These are phyloP conservation scores for Steinernema hermaphroditum DNA, from an alignment of 2,888 invertebrate species.

Conservation along the genomic window DNA sequence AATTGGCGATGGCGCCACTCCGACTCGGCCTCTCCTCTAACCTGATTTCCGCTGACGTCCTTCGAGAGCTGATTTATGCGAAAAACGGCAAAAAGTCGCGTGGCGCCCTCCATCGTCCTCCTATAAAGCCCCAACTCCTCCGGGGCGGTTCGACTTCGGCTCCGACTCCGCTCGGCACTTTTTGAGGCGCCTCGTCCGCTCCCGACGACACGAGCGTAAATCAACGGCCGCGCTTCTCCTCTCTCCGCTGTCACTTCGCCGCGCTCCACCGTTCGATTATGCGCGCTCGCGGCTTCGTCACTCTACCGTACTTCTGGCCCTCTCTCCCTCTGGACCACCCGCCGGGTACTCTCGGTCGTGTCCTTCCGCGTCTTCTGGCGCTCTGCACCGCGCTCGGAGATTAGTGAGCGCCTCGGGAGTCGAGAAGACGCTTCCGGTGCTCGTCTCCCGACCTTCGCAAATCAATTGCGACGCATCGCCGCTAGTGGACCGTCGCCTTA, in stretches of 20 bases:
- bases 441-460: constrained; percentile 12
- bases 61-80: constrained; percentile 24
- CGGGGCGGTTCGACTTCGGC: too few species aligned
- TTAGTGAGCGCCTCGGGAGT: constrained; percentile 12
- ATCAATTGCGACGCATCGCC: constrained; percentile 21
- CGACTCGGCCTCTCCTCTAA: constrained; percentile 17
- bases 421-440: constrained; percentile 26
- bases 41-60: constrained; percentile 24
- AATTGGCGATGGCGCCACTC: constrained; percentile 29
- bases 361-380: background rate
- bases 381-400: background rate
- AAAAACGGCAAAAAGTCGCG: constrained; percentile 28
- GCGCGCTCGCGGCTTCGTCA: background rate
- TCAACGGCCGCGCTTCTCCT: constrained; percentile 7
- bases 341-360: background rate
- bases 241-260: background rate
- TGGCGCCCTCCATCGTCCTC: background rate
- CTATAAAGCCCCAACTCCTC: constrained; percentile 14
- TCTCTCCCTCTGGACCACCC: background rate
- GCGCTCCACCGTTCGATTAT: constrained; percentile 1
- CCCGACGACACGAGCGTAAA: constrained; percentile 18
- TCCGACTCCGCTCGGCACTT: background rate
- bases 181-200: background rate
- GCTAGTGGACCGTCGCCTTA: background rate
- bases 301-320: background rate